phyloP scores from a whole-genome alignment of 2,113 vertebrate species.

The Perccottus glenii region DNA sequence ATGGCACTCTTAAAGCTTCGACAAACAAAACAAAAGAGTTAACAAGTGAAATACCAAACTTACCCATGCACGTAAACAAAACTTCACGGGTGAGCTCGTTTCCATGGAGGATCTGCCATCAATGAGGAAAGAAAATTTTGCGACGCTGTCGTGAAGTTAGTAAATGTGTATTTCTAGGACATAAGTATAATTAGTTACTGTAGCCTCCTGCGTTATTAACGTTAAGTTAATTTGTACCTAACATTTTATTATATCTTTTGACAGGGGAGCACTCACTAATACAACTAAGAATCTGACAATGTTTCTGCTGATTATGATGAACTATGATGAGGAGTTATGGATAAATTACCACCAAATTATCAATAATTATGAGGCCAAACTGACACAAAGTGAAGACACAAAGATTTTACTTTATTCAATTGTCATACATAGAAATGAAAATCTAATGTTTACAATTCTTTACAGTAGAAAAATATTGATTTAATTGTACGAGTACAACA shows the following conservation, averaged over 20 bases:
- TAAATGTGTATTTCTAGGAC: too few relatives aligned
- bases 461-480: constrained; percentile 76
- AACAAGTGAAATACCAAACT: constrained; percentile 26
- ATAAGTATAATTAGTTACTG: too few relatives aligned
- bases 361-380: constrained; percentile 7
- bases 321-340: neutral
- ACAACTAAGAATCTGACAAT: too few relatives aligned
- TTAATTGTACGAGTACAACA: constrained; percentile 54
- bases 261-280: too few relatives aligned
- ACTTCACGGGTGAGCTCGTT: constrained; percentile 31
- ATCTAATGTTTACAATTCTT: constrained; percentile 40
- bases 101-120: constrained; percentile 55
- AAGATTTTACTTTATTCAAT: constrained; percentile 30
- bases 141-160: constrained; percentile 61
- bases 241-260: too few relatives aligned
- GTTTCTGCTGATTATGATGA: too few relatives aligned
- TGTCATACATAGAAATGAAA: constrained; percentile 43
- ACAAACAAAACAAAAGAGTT: neutral
- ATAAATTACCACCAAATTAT: neutral
- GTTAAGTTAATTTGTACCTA: too few relatives aligned
- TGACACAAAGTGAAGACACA: constrained; percentile 36
- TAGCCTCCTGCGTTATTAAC: too few relatives aligned
- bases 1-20: neutral
- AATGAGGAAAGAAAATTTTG: constrained; percentile 6
- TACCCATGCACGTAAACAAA: constrained; percentile 74